Percentiles rank a stretch among this genome's conserved stretches.
phyloP scores from a whole-genome alignment of 2,797 vertebrate genomes.

The Yasuhikotakia modesta region DNA sequence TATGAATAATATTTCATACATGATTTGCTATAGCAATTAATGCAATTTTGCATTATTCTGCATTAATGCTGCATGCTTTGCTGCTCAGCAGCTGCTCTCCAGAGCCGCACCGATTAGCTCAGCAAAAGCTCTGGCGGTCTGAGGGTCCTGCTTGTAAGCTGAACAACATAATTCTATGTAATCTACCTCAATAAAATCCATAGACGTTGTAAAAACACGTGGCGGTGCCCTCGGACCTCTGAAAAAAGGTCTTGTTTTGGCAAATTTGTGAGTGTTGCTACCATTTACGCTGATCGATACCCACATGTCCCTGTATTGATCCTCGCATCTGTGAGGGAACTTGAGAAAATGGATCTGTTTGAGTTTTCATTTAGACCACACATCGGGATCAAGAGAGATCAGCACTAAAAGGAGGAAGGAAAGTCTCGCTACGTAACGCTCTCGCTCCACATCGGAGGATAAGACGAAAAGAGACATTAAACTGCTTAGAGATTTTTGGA shows the following conservation, averaged over 20 bases:
- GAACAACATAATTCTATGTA: slow-evolving; percentile 59
- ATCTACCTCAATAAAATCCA: slow-evolving; percentile 60
- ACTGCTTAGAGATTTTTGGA: slow-evolving; percentile 12
- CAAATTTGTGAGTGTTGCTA: slow-evolving; percentile 74
- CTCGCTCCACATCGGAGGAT: slow-evolving; percentile 36
- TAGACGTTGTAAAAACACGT: slow-evolving; percentile 56
- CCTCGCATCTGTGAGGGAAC: slow-evolving; percentile 77
- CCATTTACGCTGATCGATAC: slow-evolving; percentile 80
- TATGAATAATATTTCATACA: too few relatives aligned
- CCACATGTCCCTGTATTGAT: slow-evolving; percentile 80
- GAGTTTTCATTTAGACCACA: slow-evolving; percentile 78
- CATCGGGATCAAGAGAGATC: slow-evolving; percentile 70
- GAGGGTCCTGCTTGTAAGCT: slow-evolving; percentile 51
- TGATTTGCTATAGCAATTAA: too few relatives aligned
- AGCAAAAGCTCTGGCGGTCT: slow-evolving; percentile 29
- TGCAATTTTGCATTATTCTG: too few relatives aligned
- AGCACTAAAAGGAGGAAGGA: slow-evolving; percentile 53
- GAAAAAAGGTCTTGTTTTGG: slow-evolving; percentile 64
- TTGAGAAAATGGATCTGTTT: slow-evolving; percentile 76
- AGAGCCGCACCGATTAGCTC: slow-evolving; percentile 26
- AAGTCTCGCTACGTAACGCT: slow-evolving; percentile 46
- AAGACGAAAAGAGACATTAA: slow-evolving; percentile 28
- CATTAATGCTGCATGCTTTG: neutral
- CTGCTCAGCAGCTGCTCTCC: slow-evolving; percentile 4
- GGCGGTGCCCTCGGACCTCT: slow-evolving; percentile 55